Base-by-base conservation (phyloP, 1,140 invertebrate genomes). In the Zaprionus inermis region DNA sequence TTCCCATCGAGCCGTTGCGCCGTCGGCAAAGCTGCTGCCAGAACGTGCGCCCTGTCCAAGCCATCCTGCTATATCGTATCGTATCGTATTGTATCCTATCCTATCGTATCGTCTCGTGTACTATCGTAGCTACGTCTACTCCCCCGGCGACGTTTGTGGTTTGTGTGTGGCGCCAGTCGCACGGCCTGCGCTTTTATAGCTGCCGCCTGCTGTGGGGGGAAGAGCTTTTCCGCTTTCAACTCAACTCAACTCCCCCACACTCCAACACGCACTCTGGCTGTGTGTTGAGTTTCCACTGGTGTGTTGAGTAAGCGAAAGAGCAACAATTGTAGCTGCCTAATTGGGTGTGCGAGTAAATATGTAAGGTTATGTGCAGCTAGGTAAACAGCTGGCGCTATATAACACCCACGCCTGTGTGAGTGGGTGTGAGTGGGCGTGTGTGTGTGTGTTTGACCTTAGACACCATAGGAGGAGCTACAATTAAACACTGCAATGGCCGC, bases 251-350 rank as follows among this genome's bases (percentile, higher is more conserved):
- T 41, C 56, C 64, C 68, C 66, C 64, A 24, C 24, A 36, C 24
- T 54, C 16, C 28, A 11, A 38, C 49, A 18, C 55, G 49, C 24
- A 5, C 24, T 28, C 5, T 28, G 24, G 28, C 28, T 55, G 82
- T 55, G 82, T 72, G 81, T 85, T 84, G 81, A 85, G 79, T 84
- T 85, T 80, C 60, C 10, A 58, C 46, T n/a, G 7, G n/a, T 32
- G 74, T 81, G 81, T 78, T 85, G 81, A 81, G 65, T 84, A 24
- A 20, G 38, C 18, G n/a, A 72, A 75, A 72, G 77, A 49, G 86
- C 78, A 83, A 90, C 88, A 90, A 90, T 84, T 90, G 88, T 90
- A 79, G 88, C 88, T 61, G 78, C 74, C 80, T 88, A 90, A 90
- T 88, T 90, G 82, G 83, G 77, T 83, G 70, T 91, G 41, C 59